Conservation (phyloP, 2,797 vertebrate species). For the Alectoris magna region DNA sequence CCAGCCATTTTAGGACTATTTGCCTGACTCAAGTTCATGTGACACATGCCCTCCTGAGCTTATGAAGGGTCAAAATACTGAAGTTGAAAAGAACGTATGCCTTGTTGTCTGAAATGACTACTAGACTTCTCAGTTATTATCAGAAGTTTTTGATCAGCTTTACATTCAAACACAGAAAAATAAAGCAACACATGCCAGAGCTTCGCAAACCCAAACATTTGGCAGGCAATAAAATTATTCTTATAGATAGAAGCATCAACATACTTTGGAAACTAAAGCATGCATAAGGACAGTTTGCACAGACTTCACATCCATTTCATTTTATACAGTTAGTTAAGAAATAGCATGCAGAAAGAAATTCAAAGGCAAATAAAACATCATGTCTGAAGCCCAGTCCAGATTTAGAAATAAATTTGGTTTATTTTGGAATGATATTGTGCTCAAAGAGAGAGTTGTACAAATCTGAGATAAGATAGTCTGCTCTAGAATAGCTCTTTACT, state of each 20-base stretch:
- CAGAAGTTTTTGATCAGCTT: neutral
- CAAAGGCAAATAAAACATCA: neutral
- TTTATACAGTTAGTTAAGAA: neutral
- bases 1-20: neutral
- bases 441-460: neutral
- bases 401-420: neutral
- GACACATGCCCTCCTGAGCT: neutral
- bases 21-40: neutral
- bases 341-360: constrained; percentile 1
- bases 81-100: neutral
- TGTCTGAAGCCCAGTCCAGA: neutral
- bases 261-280: neutral
- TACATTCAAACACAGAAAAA: neutral
- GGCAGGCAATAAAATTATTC: neutral
- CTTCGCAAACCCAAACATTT: neutral
- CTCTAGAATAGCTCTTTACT: neutral
- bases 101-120: neutral
- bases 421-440: neutral
- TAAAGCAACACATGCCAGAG: neutral
- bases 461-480: neutral
- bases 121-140: neutral
- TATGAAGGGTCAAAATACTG: neutral
- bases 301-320: neutral
- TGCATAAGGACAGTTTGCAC: neutral
- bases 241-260: neutral